Conservation (phyloP, 2,888 invertebrate genomes). For the Aphrophora alni region DNA sequence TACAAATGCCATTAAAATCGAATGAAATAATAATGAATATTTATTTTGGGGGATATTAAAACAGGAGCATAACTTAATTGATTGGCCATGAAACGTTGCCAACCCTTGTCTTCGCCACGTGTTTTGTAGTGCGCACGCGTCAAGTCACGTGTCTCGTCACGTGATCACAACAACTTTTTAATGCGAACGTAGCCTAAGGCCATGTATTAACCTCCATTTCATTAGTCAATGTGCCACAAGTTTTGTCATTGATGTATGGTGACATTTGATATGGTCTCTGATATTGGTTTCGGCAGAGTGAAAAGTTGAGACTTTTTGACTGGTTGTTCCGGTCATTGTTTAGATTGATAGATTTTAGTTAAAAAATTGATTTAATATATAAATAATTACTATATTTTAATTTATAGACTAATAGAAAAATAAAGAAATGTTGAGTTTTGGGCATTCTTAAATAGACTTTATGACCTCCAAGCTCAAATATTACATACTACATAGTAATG, state of each 20-base stretch:
- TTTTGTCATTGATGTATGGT: slow-evolving; percentile 7
- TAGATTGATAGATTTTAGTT: too few species aligned
- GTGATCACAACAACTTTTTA: slow-evolving; percentile 6
- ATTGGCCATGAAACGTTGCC: neutral
- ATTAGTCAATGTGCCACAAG: slow-evolving; percentile 33
- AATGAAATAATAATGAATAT: slow-evolving; percentile 37
- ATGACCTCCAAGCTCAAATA: too few species aligned
- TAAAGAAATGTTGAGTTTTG: too few species aligned
- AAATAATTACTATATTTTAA: too few species aligned
- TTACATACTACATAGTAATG: too few species aligned
- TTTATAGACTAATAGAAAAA: too few species aligned
- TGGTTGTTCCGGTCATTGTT: too few species aligned
- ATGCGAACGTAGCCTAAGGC: too few species aligned
- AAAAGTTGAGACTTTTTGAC: too few species aligned
- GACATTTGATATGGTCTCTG: neutral
- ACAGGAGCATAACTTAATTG: slow-evolving; percentile 29
- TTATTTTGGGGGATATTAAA: slow-evolving; percentile 34
- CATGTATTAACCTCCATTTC: slow-evolving; percentile 29
- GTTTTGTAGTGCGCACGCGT: neutral
- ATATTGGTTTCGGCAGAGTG: neutral
- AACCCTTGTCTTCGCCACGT: neutral
- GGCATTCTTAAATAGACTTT: too few species aligned
- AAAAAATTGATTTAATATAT: too few species aligned
- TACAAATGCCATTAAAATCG: neutral
- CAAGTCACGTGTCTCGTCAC: slow-evolving; percentile 18